phyloP scores from a whole-genome alignment of 2,888 invertebrate genomes.

The Drosophila emarginata region DNA sequence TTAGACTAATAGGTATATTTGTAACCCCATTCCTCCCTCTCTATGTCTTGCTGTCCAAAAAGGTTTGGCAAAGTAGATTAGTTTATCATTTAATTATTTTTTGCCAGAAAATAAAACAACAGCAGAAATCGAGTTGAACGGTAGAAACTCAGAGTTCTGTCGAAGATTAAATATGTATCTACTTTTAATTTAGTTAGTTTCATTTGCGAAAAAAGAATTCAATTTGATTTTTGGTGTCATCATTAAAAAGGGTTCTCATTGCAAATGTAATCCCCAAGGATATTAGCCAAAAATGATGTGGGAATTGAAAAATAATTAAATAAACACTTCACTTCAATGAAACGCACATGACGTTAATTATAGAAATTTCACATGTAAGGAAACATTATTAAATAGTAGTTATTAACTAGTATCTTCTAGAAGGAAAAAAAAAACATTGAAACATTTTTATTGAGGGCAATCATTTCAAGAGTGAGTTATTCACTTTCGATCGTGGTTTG shows the following conservation, averaged over 20 bases:
- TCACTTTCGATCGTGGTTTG: too few relatives aligned
- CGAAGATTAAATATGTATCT: slow-evolving; percentile 28
- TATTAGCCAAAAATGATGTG: slow-evolving; percentile 38
- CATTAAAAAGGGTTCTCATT: slow-evolving; percentile 38
- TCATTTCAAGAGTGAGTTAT: too few relatives aligned
- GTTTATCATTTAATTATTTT: slow-evolving; percentile 82
- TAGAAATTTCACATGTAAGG: background rate
- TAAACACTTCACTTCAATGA: slow-evolving; percentile 22
- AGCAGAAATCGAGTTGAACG: background rate
- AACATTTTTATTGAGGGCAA: too few relatives aligned
- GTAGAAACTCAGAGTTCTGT: background rate
- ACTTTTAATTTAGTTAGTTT: slow-evolving; percentile 73
- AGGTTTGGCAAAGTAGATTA: slow-evolving; percentile 75
- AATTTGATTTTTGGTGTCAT: slow-evolving; percentile 48
- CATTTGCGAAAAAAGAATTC: slow-evolving; percentile 69
- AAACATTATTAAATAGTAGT: background rate
- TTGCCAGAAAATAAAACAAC: slow-evolving; percentile 33
- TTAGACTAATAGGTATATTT: slow-evolving; percentile 9
- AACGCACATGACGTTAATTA: background rate
- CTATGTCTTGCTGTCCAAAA: slow-evolving; percentile 20
- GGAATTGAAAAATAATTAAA: slow-evolving; percentile 40
- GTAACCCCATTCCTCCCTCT: slow-evolving; percentile 21
- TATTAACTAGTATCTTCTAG: background rate
- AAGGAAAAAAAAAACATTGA: too few relatives aligned
- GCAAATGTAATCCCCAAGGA: slow-evolving; percentile 59